Evolutionary conservation across 2,797 vertebrate species (phyloP).

Genomic region (Somateria mollissima): DNA sequence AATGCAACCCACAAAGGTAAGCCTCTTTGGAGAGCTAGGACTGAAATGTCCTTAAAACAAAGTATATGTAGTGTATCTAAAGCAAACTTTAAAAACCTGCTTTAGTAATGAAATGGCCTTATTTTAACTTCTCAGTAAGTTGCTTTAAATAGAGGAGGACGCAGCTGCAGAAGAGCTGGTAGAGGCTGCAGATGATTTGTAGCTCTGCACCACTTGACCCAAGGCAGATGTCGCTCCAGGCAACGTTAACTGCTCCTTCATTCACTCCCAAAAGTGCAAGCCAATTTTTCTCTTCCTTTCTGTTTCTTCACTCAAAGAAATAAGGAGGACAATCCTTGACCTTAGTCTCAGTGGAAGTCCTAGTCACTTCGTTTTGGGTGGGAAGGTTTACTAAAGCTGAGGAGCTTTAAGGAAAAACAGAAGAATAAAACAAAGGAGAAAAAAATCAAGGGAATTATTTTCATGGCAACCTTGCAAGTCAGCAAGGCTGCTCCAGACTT

Average conservation of each 20-base stretch:
- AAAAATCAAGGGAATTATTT: background rate
- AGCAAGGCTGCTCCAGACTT: background rate
- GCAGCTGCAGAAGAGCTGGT: background rate
- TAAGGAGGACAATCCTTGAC: background rate
- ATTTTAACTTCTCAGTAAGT: background rate
- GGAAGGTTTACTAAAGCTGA: background rate
- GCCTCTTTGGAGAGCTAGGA: background rate
- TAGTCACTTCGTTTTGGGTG: background rate
- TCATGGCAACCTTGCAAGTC: background rate
- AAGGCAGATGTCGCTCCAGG: fast-evolving
- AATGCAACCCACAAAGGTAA: background rate
- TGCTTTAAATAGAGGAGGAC: background rate
- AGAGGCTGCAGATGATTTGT: background rate
- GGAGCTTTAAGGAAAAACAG: background rate
- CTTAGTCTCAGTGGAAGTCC: background rate
- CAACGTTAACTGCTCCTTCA: background rate
- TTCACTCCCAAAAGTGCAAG: background rate
- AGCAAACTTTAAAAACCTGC: background rate
- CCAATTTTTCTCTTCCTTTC: background rate
- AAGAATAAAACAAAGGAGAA: background rate
- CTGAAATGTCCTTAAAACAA: background rate
- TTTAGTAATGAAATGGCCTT: background rate
- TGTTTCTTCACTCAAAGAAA: background rate
- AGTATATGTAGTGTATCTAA: fast-evolving
- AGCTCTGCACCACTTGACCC: background rate